Base-by-base conservation (phyloP, 1,140 invertebrate species). In the Nephila pilipes region DNA sequence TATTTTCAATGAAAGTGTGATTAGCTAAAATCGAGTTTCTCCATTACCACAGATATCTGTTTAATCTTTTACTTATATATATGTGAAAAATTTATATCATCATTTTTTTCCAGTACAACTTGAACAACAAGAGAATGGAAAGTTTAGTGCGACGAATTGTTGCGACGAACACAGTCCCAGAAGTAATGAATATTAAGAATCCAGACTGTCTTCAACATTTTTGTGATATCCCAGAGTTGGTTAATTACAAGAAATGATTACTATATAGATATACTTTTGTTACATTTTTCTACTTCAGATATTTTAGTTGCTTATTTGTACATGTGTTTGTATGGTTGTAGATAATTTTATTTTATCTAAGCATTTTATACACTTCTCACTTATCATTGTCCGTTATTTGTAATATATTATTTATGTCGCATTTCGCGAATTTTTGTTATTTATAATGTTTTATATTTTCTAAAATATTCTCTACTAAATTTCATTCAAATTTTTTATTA, bases 121-220 rank as follows among this genome's bases (percentile, higher is more conserved):
- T 96, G 57, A 96, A 95, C 94, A 96, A 96, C 8, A 97, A 97
- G 95, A 97, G 97, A 94, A 96, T 97, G 36, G 96, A 97, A 94
- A 95, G 97, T 18, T 96, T 96, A 36, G 96, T 97, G 4, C 95
- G 96, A 87, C 95, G 96, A 93, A 95, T 96, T 18, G 95, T 97
- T 3, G 95, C 95, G 75, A 96, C 92, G 10, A 93, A 93, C 25
- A 36, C 87, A 88, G 69, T 93, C n/a, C 92, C 92, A 22, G 85
- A 94, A 2, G 22, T 54, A 18, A 57, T 29, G n/a, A 94, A 91
- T 32, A 65, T 94, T 4, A 87, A 63, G 18, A 63, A 94, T 93
- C 94, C 87, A 92, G 96, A 95, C 87, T 95, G 95, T 57, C 94
- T 94, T 54, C 87, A 94, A 36, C 92, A 93, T 16, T 94, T 96